Conservation (phyloP, 2,888 invertebrate species). For the Pomacea canaliculata region DNA sequence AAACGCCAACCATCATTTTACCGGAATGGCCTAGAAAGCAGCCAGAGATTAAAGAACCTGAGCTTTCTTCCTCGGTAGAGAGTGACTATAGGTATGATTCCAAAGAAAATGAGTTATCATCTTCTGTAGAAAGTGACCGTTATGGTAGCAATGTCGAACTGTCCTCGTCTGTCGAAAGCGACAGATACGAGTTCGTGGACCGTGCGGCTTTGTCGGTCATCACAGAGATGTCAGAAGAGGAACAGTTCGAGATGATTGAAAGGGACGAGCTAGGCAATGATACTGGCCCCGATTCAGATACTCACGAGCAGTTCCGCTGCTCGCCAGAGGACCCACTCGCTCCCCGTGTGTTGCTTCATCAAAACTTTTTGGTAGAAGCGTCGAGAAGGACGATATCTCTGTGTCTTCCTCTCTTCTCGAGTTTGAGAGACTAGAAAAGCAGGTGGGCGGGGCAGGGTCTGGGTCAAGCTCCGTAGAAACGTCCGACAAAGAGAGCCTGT, state of each 20-base stretch:
- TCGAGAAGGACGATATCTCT: constrained; percentile 91
- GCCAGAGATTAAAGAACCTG: constrained; percentile 27
- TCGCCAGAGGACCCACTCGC: constrained; percentile 81
- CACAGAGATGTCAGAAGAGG: constrained; percentile 63
- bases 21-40: constrained; percentile 27
- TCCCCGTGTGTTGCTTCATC: constrained; percentile 78
- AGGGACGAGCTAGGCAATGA: constrained; percentile 78
- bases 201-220: constrained; percentile 62
- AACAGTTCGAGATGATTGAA: constrained; percentile 73
- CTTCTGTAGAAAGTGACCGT: constrained; percentile 40
- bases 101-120: constrained; percentile 27
- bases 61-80: constrained; percentile 27
- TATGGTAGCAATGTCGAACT: constrained; percentile 44
- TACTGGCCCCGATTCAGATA: constrained; percentile 52
- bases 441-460: constrained; percentile 72
- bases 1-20: constrained; percentile 9
- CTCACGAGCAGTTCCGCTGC: constrained; percentile 72
- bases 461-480: constrained; percentile 79
- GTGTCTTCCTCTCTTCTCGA: constrained; percentile 90
- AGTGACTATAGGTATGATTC: constrained; percentile 29
- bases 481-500: constrained; percentile 49
- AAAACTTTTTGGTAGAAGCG: constrained; percentile 78
- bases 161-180: constrained; percentile 60
- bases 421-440: constrained; percentile 91
- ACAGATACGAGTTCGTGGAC: constrained; percentile 63